These are phyloP conservation scores for Caerostris darwini DNA, from an alignment of 1,140 invertebrate genomes.

Conservation along the genomic window DNA sequence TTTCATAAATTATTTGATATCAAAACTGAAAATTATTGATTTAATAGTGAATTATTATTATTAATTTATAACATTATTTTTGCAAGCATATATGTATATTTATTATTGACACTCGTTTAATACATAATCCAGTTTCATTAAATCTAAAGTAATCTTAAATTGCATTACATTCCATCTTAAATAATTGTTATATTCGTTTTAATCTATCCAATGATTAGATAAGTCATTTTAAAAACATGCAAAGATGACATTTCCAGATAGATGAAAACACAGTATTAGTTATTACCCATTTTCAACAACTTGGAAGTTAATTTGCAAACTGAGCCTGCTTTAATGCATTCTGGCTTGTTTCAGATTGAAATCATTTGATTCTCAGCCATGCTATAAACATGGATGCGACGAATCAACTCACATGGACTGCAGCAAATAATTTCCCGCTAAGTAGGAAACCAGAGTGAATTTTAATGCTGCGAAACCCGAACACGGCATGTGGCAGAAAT, in stretches of 20 bases:
- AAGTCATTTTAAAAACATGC: too few relatives aligned
- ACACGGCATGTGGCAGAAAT: not conserved
- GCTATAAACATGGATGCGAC: not conserved
- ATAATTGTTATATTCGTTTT: too few relatives aligned
- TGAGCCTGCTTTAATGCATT: not conserved
- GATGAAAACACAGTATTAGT: not conserved
- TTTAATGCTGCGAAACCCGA: not conserved
- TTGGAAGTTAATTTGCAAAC: not conserved
- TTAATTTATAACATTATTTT: too few relatives aligned
- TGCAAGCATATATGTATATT: too few relatives aligned
- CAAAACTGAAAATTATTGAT: too few relatives aligned
- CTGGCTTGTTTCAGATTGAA: not conserved
- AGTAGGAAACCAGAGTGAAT: not conserved
- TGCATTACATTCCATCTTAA: too few relatives aligned
- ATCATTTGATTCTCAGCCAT: not conserved
- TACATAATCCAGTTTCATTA: too few relatives aligned
- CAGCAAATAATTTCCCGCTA: not conserved
- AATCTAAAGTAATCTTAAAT: too few relatives aligned
- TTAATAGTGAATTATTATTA: too few relatives aligned
- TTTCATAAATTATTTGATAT: too few relatives aligned
- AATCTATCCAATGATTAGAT: too few relatives aligned
- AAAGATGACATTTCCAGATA: not conserved
- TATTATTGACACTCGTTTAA: too few relatives aligned
- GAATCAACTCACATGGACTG: not conserved
- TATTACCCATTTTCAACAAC: not conserved